These are phyloP conservation scores for Calonectris borealis DNA, from an alignment of 2,113 vertebrate species.

Conservation along the genomic window DNA sequence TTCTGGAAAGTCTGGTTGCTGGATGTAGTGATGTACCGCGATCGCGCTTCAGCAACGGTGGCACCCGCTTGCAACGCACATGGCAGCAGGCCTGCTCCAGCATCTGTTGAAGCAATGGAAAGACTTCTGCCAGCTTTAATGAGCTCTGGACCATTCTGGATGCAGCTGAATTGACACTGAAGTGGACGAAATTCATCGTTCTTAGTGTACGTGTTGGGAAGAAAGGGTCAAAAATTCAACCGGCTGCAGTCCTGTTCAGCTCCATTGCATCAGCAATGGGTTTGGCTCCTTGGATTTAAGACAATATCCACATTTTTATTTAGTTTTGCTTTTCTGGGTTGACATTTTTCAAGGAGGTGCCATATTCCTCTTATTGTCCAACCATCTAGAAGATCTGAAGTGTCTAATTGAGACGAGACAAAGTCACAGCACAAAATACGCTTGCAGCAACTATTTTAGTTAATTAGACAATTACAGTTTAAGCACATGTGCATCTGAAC, in stretches of 20 bases:
- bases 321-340: neutral
- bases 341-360: neutral
- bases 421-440: neutral
- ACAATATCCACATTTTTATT: neutral
- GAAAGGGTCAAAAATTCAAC: neutral
- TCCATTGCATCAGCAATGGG: rapidly evolving
- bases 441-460: neutral
- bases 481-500: neutral
- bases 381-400: neutral
- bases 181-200: neutral
- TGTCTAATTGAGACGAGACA: neutral
- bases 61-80: neutral
- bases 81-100: neutral
- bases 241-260: neutral
- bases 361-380: neutral
- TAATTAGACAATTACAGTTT: neutral
- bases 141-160: neutral
- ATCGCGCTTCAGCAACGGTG: neutral
- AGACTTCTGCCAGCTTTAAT: neutral
- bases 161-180: neutral
- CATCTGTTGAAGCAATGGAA: neutral
- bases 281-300: neutral
- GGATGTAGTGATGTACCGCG: neutral
- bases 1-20: neutral
- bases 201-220: neutral